Conservation (phyloP, 1,140 invertebrate species). For the Megalonaias nervosa region DNA sequence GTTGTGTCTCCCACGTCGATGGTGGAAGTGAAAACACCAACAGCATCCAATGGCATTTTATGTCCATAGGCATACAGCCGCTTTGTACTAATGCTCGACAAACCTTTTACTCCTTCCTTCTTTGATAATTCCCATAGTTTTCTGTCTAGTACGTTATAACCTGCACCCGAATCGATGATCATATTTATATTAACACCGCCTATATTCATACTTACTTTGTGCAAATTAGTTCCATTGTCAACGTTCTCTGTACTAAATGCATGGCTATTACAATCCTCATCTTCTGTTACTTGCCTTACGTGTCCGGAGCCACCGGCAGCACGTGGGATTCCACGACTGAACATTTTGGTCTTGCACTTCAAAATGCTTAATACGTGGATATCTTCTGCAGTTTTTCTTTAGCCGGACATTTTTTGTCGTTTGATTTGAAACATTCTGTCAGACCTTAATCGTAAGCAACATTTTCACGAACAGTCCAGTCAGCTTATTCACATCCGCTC, state of each 20-base stretch:
- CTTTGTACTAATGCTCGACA: too few species aligned
- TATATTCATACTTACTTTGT: not conserved
- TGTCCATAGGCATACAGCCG: accelerated
- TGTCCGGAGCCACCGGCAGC: too few species aligned
- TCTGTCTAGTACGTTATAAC: slow-evolving; percentile 17
- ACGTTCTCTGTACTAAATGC: not conserved
- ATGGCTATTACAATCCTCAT: too few species aligned
- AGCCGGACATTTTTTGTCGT: not conserved
- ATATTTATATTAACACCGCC: not conserved
- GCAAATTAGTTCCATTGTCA: not conserved
- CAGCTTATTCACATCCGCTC: not conserved
- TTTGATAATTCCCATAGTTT: slow-evolving; percentile 13
- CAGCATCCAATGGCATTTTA: too few species aligned
- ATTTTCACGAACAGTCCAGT: not conserved
- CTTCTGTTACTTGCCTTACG: too few species aligned
- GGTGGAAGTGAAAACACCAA: slow-evolving; percentile 1
- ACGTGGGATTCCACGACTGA: too few species aligned
- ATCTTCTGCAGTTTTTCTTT: not conserved
- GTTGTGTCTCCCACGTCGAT: not conserved
- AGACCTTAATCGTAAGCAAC: not conserved
- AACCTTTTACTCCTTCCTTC: slow-evolving; percentile 2
- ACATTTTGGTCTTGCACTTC: too few species aligned
- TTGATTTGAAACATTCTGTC: slow-evolving; percentile 8
- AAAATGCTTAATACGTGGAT: too few species aligned
- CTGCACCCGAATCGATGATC: slow-evolving; percentile 30